Base-by-base conservation (phyloP, 2,797 vertebrate genomes). In the Trichosurus vulpecula region DNA sequence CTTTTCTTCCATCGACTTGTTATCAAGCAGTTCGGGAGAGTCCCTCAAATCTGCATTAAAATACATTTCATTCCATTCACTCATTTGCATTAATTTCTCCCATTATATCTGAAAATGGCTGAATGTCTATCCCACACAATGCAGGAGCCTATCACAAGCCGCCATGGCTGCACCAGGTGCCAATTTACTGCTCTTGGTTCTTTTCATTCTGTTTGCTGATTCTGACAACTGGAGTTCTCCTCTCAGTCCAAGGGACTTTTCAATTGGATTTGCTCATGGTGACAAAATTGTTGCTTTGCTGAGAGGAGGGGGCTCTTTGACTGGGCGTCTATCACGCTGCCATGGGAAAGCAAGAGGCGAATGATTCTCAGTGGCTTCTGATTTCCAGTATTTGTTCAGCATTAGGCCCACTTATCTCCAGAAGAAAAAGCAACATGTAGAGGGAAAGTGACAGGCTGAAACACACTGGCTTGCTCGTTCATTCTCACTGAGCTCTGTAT, bases 361-460 rank as follows among this genome's bases (percentile, higher is more conserved):
- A 99, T 99, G 99, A 99, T 99, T 99, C 99, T 99, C 99, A 99
- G 99, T 99, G 99, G 99, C 99, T 99, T 99, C 99, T 99, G 99
- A 99, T 99, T 99, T 99, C 99, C 99, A 99, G 99, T 99, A 99
- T 99, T 99, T 99, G 99, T 99, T 99, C 99, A 99, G 99, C 99
- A 99, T 99, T 99, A 99, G 99, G 98, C 98, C 99, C 99, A 99
- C 99, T 99, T 99, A 99, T 99, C 99, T 99, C 99, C 99, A 99
- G 99, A 99, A 99, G 99, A 99, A 99, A 99, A 99, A 99, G 99
- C 99, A 99, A 99, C 99, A 99, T 99, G 99, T 99, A 99, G 99
- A 99, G 99, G 99, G 99, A 99, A 99, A 99, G 99, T 99, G 99
- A 99, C 99, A 99, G 99, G 99, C 99, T 99, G 99, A 99, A 99